Base-by-base conservation (phyloP, 2,113 vertebrate genomes). In the Gallinago undulata region DNA sequence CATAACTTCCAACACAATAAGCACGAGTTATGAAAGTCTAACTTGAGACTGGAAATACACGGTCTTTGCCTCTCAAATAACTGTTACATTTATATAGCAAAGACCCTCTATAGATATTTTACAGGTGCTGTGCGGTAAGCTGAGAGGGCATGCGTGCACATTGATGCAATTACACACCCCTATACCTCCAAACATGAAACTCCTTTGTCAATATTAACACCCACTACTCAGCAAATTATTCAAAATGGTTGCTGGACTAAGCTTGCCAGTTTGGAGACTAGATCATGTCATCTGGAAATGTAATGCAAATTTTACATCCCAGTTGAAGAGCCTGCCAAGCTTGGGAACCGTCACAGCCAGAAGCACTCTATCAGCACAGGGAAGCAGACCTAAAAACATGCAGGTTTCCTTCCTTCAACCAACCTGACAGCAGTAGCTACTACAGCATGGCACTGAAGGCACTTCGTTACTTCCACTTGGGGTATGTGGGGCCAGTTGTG, bases 401-500 rank as follows among this genome's bases (percentile, higher is more conserved):
- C 0, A 41, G n/a, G 19, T 30, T 59, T 84, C 23, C 56, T 37
- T n/a, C 31, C 33, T 51, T 60, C 16, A 30, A 3, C 60, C 45
- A 39, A 15, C 13, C 68, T 48, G 57, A 41, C 51, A 84, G 87
- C 56, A 51, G 68, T 0, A 33, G 53, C 30, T 68, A 30, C 70
- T 33, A 43, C 41, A 74, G 68, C 56, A 27, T 16, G 1, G 11
- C 1, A 0, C 17, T 25, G 47, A 84, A 78, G 33, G n/a, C 0
- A 0, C 11, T 24, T 50, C 37, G 11, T 53, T 75, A 41, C 35
- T 43, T 74, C 45, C 2, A 1, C 22, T 31, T 4, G 0, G 19
- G 27, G 16, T 15, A 9, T 1, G 2, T 6, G 15, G 17, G 68
- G 45, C 37, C 51, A 62, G 19, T 1, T 45, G 51, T 18, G 57